Percentiles rank a stretch among this genome's conserved stretches.
Evolutionary conservation across 2,888 invertebrate genomes (phyloP).

Genomic region (Cyclophora punctaria): DNA sequence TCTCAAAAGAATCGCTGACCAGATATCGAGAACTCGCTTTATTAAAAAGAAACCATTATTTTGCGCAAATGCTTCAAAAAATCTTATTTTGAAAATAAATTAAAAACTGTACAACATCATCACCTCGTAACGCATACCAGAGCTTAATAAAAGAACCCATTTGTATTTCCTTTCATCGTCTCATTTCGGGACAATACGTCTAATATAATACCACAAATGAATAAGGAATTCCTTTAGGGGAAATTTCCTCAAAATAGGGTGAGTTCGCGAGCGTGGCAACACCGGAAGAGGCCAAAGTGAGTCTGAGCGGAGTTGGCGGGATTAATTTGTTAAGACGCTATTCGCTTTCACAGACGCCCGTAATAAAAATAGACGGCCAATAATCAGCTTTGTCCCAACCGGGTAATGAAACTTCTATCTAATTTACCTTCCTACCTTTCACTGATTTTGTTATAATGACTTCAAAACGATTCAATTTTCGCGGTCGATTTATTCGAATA

Average conservation of each 20-base stretch:
- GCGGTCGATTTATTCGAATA: conserved; percentile 20
- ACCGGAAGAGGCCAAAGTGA: conserved; percentile 42
- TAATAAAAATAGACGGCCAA: conserved; percentile 48
- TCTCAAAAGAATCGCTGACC: conserved; percentile 15
- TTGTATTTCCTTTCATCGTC: conserved; percentile 55
- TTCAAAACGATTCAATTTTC: conserved; percentile 20
- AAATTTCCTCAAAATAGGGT: conserved; percentile 36
- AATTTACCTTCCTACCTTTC: conserved; percentile 33
- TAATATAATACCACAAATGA: conserved; percentile 68
- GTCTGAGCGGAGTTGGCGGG: conserved; percentile 39
- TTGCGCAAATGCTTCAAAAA: conserved; percentile 4
- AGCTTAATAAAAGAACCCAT: conserved; percentile 47
- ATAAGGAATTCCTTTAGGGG: conserved; percentile 58
- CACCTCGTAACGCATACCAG: conserved; percentile 35
- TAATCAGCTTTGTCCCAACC: conserved; percentile 42
- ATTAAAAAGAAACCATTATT: conserved; percentile 3
- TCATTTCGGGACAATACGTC: conserved; percentile 59
- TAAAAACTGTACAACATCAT: conserved; percentile 9
- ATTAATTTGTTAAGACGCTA: conserved; percentile 55
- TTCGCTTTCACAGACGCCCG: conserved; percentile 33
- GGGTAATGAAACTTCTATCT: conserved; percentile 17
- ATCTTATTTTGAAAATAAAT: conserved; percentile 28
- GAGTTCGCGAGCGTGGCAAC: conserved; percentile 27
- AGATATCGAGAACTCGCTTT: conserved; percentile 6
- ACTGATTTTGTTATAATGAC: conserved; percentile 33